A percentile compares a stretch with the other conserved stretches of the same genome.
Evolutionary conservation across 2,888 invertebrate genomes (phyloP).

Genomic region (Erebia palarica): DNA sequence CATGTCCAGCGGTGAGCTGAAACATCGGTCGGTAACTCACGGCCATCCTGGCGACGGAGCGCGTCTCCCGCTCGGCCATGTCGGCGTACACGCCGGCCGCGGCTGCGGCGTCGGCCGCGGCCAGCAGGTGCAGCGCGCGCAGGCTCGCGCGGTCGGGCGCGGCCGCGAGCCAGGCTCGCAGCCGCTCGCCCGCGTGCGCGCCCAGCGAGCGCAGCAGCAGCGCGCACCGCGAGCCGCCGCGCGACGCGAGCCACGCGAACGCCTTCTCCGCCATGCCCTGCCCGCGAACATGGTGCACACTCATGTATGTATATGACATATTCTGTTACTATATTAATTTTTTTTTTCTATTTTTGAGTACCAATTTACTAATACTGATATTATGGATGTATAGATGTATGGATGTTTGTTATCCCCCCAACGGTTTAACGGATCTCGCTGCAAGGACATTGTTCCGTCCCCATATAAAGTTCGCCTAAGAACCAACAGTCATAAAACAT

Average conservation of each 20-base stretch:
- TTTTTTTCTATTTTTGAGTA: no score
- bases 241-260: constrained; percentile 47
- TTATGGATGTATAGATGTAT: no score
- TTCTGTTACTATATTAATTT: no score
- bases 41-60: constrained; percentile 86
- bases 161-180: constrained; percentile 41
- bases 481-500: no score
- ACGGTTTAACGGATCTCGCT: no score
- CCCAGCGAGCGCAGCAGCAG: constrained; percentile 36
- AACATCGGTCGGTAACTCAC: constrained; percentile 51
- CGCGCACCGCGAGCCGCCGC: constrained; percentile 38
- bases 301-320: no score
- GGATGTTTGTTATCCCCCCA: no score
- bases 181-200: constrained; percentile 34
- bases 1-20: no score
- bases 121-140: constrained; percentile 73
- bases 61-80: constrained; percentile 78
- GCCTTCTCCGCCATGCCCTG: constrained; percentile 62
- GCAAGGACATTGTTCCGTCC: no score
- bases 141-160: constrained; percentile 36
- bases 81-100: constrained; percentile 83
- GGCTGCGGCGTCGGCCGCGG: constrained; percentile 34
- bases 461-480: no score
- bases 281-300: neutral
- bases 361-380: no score